phyloP scores from a whole-genome alignment of 2,888 invertebrate species.

The Chloroclystis v-ata region DNA sequence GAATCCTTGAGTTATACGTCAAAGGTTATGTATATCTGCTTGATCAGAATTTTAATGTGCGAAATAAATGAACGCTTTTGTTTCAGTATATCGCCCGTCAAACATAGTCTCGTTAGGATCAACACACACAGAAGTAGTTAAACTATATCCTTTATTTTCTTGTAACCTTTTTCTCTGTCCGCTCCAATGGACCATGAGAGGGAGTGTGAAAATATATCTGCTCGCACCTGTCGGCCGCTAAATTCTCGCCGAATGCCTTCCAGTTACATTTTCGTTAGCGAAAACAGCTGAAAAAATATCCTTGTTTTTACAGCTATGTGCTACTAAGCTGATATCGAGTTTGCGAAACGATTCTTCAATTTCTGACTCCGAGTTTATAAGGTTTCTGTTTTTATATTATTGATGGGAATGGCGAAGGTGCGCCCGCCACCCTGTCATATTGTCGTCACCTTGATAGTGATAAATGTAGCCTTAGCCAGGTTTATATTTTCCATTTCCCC shows the following conservation, averaged over 20 bases:
- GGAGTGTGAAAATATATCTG: conserved; percentile 43
- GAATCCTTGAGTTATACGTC: too few species aligned
- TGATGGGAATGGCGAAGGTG: conserved; percentile 50
- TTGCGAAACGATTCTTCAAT: neutral
- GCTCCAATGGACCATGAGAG: conserved; percentile 30
- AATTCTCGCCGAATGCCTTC: conserved; percentile 50
- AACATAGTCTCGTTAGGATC: conserved; percentile 27
- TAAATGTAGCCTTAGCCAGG: conserved; percentile 53
- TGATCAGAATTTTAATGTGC: conserved; percentile 30
- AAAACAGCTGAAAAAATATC: conserved; percentile 37
- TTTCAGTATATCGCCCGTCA: conserved; percentile 33
- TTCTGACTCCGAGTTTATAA: neutral
- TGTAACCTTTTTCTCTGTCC: conserved; percentile 41
- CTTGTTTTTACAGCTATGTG: conserved; percentile 31
- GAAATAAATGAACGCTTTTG: conserved; percentile 34
- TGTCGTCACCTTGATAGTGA: conserved; percentile 64
- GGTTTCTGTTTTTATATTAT: conserved; percentile 41
- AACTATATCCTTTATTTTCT: conserved; percentile 39
- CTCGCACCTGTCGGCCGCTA: conserved; percentile 56
- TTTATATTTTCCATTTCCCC: conserved; percentile 51
- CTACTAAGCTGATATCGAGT: neutral
- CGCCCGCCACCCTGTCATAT: conserved; percentile 56
- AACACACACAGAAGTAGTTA: conserved; percentile 30
- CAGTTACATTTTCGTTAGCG: conserved; percentile 52
- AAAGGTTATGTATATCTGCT: too few species aligned